Percentiles rank a stretch among this genome's conserved stretches.
Evolutionary conservation across 2,797 vertebrate species (phyloP).

Genomic region (Helarctos malayanus): DNA sequence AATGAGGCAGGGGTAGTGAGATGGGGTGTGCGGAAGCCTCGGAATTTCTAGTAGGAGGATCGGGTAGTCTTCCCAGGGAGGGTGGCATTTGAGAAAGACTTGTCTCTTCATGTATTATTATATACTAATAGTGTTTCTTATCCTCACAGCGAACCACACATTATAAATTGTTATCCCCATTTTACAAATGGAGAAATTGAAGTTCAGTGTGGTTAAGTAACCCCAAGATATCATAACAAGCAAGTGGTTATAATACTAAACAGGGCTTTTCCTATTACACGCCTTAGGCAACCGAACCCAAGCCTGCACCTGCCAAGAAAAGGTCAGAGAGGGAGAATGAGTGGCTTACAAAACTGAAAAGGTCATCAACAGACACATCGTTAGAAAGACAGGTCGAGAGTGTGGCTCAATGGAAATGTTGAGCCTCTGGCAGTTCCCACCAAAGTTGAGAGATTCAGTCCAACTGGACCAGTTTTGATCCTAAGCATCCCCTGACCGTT

Average conservation of each 20-base stretch:
- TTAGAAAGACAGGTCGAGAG: neutral
- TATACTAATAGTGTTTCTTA: neutral
- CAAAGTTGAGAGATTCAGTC: neutral
- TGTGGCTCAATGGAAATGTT: neutral
- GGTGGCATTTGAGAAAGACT: neutral
- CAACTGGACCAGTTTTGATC: neutral
- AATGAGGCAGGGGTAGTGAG: neutral
- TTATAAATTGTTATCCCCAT: neutral
- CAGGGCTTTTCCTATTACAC: neutral
- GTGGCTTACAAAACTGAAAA: neutral
- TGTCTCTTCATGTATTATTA: neutral
- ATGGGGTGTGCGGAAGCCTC: neutral
- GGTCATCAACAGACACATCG: neutral
- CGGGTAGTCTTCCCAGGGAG: neutral
- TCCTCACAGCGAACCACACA: neutral
- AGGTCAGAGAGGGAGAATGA: accelerated
- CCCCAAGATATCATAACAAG: neutral
- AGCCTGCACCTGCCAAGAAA: neutral
- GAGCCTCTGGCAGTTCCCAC: neutral
- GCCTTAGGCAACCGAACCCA: neutral
- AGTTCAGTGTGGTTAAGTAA: neutral
- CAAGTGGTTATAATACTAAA: neutral
- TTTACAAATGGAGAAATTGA: neutral
- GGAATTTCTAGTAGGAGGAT: neutral
- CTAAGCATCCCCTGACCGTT: neutral